Base-by-base conservation (phyloP, 2,113 vertebrate species). In the Semicossyphus pulcher region DNA sequence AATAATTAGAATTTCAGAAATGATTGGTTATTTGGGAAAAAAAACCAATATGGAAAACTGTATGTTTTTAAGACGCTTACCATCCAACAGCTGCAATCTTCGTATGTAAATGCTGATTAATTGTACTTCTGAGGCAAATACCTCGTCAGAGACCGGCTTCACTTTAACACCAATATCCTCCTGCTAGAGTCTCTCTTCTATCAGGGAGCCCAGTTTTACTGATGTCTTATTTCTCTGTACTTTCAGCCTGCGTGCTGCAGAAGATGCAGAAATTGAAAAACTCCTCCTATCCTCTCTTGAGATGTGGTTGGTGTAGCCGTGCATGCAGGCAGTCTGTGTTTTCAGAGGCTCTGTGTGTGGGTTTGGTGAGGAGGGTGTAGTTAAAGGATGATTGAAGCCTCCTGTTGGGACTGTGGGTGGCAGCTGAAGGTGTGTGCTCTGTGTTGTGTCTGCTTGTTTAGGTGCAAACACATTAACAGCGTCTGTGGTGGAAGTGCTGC, bases 81-180 rank as follows among this genome's bases (percentile, higher is more conserved):
- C n/a, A n/a, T n/a, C n/a, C 39, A 41, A 41, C 39, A 41, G 39
- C 15, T 41, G 39, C 7, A 41, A 41, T n/a, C n/a, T n/a, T n/a
- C n/a, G n/a, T n/a, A n/a, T n/a, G n/a, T n/a, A n/a, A n/a, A n/a
- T n/a, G n/a, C n/a, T n/a, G n/a, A n/a, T n/a, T n/a, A n/a, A n/a
- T n/a, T n/a, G n/a, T n/a, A n/a, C n/a, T n/a, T n/a, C n/a, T n/a
- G n/a, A n/a, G n/a, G n/a, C n/a, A n/a, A n/a, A n/a, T n/a, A n/a
- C n/a, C n/a, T n/a, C n/a, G n/a, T n/a, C n/a, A n/a, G n/a, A n/a
- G n/a, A n/a, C n/a, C n/a, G n/a, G 2, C 7, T n/a, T 93, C 63
- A 96, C 93, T 0, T 94, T 96, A 62, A 96, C 93, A 52, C 96
- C 93, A 7, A 93, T 92, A 36, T 90, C 91, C 82, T 95, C 90